Base-by-base conservation (phyloP, 2,113 vertebrate species). In the Nanger granti region DNA sequence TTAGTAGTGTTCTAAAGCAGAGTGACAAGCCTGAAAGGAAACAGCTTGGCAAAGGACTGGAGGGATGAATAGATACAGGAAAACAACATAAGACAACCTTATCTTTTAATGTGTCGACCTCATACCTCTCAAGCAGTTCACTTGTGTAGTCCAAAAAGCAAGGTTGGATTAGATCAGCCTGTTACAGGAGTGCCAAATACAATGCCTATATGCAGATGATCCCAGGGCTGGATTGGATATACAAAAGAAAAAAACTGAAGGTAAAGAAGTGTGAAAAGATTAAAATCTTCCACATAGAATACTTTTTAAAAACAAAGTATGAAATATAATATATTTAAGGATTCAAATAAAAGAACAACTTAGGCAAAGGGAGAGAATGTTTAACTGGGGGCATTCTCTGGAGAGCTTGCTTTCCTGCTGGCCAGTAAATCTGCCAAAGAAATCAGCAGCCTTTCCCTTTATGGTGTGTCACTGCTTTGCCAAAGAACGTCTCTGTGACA, bases 401-500 rank as follows among this genome's bases (percentile, higher is more conserved):
- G 92, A 98, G 93, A 96, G 95, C 84, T 94, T n/a, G 94, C 91
- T 98, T 84, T 98, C 96, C 49, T 89, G 97, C 85, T 34, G 54
- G 98, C 92, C 4, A 2, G 89, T 93, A 97, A 95, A 98, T 97
- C 97, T 98, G 98, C 98, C 98, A 98, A 98, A 98, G 98, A 98
- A 98, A 98, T 97, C 60, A 59, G 98, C 96, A 97, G 98, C 97
- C 98, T 98, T 98, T 98, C 91, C 98, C 98, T 95, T 96, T 64
- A 10, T 0, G 84, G 97, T 97, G 97, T 0, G 49, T 98, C 96
- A 94, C 69, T 97, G 98, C 97, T 98, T 98, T 98, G 98, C 97
- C 98, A 98, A 97, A 98, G 97, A 98, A 59, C 12, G 98, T 98
- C 98, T 94, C 98, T 73, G 97, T 98, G 98, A 97, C 98, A 94